Base-by-base conservation (phyloP, 2,113 vertebrate species). In the Hippolais icterina region DNA sequence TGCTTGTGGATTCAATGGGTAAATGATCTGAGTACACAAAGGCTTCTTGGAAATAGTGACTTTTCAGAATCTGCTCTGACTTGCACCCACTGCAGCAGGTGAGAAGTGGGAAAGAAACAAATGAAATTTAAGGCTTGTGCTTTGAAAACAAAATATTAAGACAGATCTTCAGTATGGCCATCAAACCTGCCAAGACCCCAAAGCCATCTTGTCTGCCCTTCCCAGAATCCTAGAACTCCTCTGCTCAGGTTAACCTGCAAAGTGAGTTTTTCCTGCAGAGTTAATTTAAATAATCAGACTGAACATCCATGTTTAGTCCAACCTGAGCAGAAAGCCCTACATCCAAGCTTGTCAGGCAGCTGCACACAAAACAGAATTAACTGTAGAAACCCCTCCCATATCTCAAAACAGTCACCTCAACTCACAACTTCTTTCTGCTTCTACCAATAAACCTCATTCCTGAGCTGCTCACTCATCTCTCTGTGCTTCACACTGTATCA, bases 311-410 rank as follows among this genome's bases (percentile, higher is more conserved):
- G 1, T 65, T 92, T 23, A 80, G 41, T 29, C 20, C 64, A 91
- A 71, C 16, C 24, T 3, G 2, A 69, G 68, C 37, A 65, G 78
- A 82, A 5, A 64, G 27, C 17, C 28, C 56, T 22, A 23, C 9
- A 86, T 23, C 15, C 71, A 76, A 41, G 17, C 16, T 81, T 56
- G 50, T 49, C 50, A 57, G 20, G 17, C 8, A 41, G 31, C 22
- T 46, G 25, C 21, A 70, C 2, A 47, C 57, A 47, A 46, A 86
- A 64, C 12, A 44, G 9, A 86, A 66, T 83, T 50, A 65, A 37
- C 44, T 17, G 24, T 23, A 77, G 35, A 11, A 44, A n/a, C 8
- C 0, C 0, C n/a, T n/a, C 3, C 7, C 1, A 0, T 42, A 57
- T 29, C 50, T 83, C 44, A 18, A 50, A 76, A 61, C 19, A 68